Evolutionary conservation across 2,113 vertebrate species (phyloP).

Genomic region (Gasterosteus aculeatus): DNA sequence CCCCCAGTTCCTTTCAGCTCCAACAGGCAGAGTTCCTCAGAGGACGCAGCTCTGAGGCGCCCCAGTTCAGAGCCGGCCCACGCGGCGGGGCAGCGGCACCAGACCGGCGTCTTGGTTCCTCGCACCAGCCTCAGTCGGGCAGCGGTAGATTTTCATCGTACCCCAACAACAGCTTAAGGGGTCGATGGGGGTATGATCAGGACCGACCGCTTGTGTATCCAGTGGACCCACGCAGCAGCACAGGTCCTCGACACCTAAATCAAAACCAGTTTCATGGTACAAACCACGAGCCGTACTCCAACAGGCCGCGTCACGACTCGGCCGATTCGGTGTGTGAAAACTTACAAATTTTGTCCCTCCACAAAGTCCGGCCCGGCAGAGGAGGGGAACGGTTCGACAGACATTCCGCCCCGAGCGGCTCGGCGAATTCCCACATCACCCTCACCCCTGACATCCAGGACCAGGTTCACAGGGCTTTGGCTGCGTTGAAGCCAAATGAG

Average conservation of each 20-base stretch:
- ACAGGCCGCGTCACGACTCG: constrained; percentile 30
- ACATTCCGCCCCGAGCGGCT: constrained; percentile 27
- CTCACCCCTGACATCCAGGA: constrained; percentile 68
- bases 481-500: constrained; percentile 70
- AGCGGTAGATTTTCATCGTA: constrained; percentile 54
- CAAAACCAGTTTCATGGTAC: constrained; percentile 48
- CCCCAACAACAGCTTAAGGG: constrained; percentile 28
- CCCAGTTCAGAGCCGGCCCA: constrained; percentile 52
- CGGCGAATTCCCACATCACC: constrained; percentile 31
- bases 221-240: constrained; percentile 22
- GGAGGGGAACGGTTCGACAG: constrained; percentile 39
- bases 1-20: constrained; percentile 54
- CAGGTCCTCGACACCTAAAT: constrained; percentile 26
- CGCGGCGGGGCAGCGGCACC: neutral
- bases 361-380: constrained; percentile 31
- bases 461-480: constrained; percentile 68
- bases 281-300: constrained; percentile 39
- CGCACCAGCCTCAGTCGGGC: constrained; percentile 40
- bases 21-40: constrained; percentile 82
- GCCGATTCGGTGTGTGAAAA: constrained; percentile 50
- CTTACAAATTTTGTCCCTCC: constrained; percentile 67
- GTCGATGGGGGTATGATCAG: constrained; percentile 41
- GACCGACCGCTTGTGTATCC: constrained; percentile 24
- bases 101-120: neutral
- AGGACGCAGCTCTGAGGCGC: constrained; percentile 73